These are phyloP conservation scores for Pungitius pungitius DNA, from an alignment of 2,113 vertebrate species.

Conservation along the genomic window DNA sequence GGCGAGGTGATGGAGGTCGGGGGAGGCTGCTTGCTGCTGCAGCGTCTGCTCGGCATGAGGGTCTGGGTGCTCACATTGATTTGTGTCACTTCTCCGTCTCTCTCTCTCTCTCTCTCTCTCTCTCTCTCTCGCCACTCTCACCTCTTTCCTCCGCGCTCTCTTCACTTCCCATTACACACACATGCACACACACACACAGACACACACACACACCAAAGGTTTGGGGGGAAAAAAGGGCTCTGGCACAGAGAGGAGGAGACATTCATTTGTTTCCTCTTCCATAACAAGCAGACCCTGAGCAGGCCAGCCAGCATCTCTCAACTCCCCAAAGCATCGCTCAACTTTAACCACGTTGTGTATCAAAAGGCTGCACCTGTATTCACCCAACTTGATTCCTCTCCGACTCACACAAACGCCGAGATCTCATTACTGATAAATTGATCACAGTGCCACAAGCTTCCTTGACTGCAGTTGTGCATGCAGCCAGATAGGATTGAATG, in stretches of 20 bases:
- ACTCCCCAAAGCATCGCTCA: not conserved
- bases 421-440: not conserved
- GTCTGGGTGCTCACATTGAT: constrained; percentile 69
- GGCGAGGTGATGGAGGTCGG: constrained; percentile 65
- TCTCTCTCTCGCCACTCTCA: constrained; percentile 58
- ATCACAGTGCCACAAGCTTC: constrained; percentile 7
- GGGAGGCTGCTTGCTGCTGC: constrained; percentile 19
- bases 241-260: constrained; percentile 77
- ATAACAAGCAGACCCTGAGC: constrained; percentile 19
- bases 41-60: constrained; percentile 43
- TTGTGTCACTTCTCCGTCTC: constrained; percentile 69
- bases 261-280: constrained; percentile 48
- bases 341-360: not conserved
- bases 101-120: constrained; percentile 47
- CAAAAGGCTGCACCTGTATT: not conserved
- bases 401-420: not conserved
- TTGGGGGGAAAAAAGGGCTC: constrained; percentile 74
- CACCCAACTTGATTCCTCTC: not conserved
- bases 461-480: not conserved
- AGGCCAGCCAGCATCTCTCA: constrained; percentile 13
- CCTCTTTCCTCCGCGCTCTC: constrained; percentile 60
- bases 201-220: constrained; percentile 73
- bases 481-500: constrained; percentile 14
- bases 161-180: constrained; percentile 59
- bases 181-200: constrained; percentile 49